These are phyloP conservation scores for Mystacornis crossleyi DNA, from an alignment of 2,113 vertebrate genomes.

Conservation along the genomic window DNA sequence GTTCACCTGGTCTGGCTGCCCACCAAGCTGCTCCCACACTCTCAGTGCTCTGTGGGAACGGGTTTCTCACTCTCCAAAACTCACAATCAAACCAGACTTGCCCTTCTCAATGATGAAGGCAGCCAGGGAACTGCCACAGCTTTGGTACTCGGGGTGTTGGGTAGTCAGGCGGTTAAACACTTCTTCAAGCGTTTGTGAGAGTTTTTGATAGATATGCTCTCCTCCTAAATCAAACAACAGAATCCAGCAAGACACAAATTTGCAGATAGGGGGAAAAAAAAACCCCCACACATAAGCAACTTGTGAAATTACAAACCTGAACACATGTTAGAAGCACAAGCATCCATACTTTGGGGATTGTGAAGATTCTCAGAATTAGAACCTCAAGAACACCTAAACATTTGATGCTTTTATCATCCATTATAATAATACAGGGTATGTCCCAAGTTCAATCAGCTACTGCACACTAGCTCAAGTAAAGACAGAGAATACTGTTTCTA, in stretches of 20 bases:
- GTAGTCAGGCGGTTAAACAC: slow-evolving; percentile 79
- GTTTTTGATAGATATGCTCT: slow-evolving; percentile 67
- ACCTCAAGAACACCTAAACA: background rate
- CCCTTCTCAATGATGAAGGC: slow-evolving; percentile 89
- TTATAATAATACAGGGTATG: background rate
- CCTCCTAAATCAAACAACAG: slow-evolving; percentile 65
- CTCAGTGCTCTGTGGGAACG: background rate
- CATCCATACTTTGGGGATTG: rapidly evolving
- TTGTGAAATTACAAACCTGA: background rate
- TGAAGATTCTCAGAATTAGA: background rate
- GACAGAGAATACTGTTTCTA: background rate
- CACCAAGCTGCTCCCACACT: background rate
- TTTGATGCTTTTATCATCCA: background rate
- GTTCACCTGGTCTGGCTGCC: background rate
- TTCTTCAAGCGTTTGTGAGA: slow-evolving; percentile 76
- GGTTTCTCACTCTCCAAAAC: background rate
- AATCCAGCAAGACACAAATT: background rate
- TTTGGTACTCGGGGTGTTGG: slow-evolving; percentile 75
- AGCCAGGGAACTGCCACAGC: slow-evolving; percentile 83
- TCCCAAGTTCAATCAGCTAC: background rate
- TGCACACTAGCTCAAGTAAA: background rate
- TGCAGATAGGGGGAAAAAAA: rapidly evolving
- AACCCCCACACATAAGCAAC: rapidly evolving
- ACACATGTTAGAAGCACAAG: background rate
- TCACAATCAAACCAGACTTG: slow-evolving; percentile 55